Base-by-base conservation (phyloP, 2,797 vertebrate species). In the Lepilemur ruficaudatus region DNA sequence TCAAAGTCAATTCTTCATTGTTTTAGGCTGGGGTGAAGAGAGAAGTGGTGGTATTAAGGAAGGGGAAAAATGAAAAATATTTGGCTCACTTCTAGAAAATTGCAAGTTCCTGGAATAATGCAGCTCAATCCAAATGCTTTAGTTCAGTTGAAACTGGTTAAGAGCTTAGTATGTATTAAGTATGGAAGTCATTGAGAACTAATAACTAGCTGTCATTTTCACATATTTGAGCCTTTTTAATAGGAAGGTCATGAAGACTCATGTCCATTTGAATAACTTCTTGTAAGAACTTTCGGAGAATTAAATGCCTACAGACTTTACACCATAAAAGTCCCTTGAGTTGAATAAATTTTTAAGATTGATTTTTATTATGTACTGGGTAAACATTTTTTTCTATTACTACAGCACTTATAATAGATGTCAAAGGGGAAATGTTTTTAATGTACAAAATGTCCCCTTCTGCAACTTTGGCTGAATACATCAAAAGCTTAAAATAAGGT, bases 401-500 rank as follows among this genome's bases (percentile, higher is more conserved):
- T 32, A 41, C 6, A 83, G 22, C 23, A 94, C 48, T 88, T 93
- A 94, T 43, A 96, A 78, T 15, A 67, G 32, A 95, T 80, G 18
- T 94, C 90, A 92, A 87, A 30, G 93, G 28, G 76, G 20, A 93
- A 88, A 83, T 96, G 25, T 89, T 91, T 93, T 93, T 82, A 96
- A 61, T 70, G 35, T 57, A 83, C 43, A 97, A 93, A 87, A 93
- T 63, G 46, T 82, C 25, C 61, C 89, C 75, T 81, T 88, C 25
- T 93, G 41, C 67, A 94, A 93, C 57, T 95, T 50, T 87, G n/a
- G 15, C 25, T 79, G 57, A 91, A 72, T 67, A 87, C 14, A 59
- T 55, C 70, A 80, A 92, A 78, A 48, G 73, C 7, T 85, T 83
- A 92, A 89, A 95, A 90, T 93, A 89, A 97, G 75, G 63, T 90